phyloP scores from a whole-genome alignment of 1,140 invertebrate genomes.

The Atta cephalotes region DNA sequence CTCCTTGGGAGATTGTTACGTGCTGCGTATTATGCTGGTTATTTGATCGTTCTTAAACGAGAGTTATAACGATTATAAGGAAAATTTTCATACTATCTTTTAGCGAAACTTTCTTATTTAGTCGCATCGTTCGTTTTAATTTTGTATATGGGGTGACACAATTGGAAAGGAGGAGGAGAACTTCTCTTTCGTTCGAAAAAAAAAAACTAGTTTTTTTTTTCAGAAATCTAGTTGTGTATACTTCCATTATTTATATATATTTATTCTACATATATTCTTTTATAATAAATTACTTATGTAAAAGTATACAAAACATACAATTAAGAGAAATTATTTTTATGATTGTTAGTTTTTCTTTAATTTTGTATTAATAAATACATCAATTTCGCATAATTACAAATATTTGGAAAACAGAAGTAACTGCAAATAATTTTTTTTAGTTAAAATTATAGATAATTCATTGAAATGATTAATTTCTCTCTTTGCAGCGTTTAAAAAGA shows the following conservation, averaged over 20 bases:
- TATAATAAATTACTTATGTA: background rate
- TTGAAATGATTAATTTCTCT: conserved; percentile 8
- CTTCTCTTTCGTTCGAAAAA: background rate
- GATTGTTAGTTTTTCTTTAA: background rate
- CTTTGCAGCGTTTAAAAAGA: background rate
- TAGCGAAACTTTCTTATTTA: conserved; percentile 28
- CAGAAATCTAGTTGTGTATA: background rate
- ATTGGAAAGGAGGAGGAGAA: background rate
- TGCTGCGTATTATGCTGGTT: conserved; percentile 47
- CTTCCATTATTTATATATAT: background rate
- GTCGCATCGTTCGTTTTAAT: conserved; percentile 31
- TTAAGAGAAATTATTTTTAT: background rate
- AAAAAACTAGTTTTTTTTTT: background rate
- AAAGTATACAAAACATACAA: background rate
- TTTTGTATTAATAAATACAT: background rate
- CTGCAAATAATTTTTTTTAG: conserved; percentile 3
- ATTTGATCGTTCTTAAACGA: conserved; percentile 52
- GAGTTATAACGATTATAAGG: conserved; percentile 43
- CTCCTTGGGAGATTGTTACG: conserved; percentile 44
- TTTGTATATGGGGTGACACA: background rate
- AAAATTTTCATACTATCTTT: conserved; percentile 40
- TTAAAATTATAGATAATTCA: background rate
- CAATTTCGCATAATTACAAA: background rate
- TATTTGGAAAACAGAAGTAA: background rate
- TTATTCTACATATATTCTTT: too few species aligned